Conservation (phyloP, 2,888 invertebrate species). For the Euzetes globulus region DNA sequence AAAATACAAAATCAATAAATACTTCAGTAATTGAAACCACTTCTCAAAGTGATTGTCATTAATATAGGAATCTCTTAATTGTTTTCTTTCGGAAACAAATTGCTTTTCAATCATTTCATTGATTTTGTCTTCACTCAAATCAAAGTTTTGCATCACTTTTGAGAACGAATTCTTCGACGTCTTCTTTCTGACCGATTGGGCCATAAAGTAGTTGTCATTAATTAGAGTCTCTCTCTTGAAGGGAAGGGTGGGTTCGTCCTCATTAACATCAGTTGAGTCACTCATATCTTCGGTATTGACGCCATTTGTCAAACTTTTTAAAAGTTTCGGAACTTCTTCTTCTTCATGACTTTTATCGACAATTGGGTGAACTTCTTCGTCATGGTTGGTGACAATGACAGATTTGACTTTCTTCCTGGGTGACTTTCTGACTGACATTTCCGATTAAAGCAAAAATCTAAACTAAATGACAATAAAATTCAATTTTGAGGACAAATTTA, state of each 20-base stretch:
- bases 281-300: background rate
- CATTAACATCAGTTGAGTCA: conserved; percentile 6
- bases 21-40: conserved; percentile 26
- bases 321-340: background rate
- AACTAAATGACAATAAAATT: background rate
- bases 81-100: conserved; percentile 7
- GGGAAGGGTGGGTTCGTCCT: background rate
- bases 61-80: conserved; percentile 1
- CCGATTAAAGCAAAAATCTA: background rate
- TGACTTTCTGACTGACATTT: background rate
- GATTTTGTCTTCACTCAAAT: conserved; percentile 22
- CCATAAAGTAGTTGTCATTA: conserved; percentile 31
- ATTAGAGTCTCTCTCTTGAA: background rate
- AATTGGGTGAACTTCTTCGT: background rate
- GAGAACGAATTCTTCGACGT: conserved; percentile 28
- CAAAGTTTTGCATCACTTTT: conserved; percentile 26
- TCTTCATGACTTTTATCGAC: conserved; percentile 1
- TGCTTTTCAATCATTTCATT: conserved; percentile 28
- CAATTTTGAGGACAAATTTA: no score
- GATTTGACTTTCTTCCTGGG: background rate
- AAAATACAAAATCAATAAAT: conserved; percentile 3
- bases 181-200: conserved; percentile 25
- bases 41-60: conserved; percentile 7
- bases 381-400: background rate
- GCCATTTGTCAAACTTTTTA: background rate